Conservation (phyloP, 2,888 invertebrate species). For the Argyresthia goedartella region DNA sequence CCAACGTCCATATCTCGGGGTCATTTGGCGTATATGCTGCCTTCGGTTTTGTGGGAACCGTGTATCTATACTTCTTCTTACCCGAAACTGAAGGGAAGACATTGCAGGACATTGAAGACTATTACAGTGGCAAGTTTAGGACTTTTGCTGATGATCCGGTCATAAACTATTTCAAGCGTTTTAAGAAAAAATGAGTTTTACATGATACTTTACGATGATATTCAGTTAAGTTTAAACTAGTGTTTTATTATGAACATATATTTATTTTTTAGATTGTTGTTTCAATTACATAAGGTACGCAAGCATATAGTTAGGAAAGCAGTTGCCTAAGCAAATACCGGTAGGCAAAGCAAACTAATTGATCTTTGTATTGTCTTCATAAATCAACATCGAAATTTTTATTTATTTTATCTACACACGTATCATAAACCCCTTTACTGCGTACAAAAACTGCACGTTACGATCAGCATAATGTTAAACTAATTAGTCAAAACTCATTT, state of each 20-base stretch:
- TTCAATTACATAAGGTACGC: not conserved
- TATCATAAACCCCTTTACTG: no score
- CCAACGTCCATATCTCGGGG: slow-evolving; percentile 49
- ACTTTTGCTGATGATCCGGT: slow-evolving; percentile 55
- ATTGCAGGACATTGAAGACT: slow-evolving; percentile 61
- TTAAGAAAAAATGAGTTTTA: slow-evolving; percentile 23
- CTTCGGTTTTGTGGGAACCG: slow-evolving; percentile 51
- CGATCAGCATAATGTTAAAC: no score
- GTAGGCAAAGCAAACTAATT: no score
- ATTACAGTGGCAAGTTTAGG: slow-evolving; percentile 41
- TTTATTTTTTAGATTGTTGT: not conserved
- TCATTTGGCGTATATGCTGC: slow-evolving; percentile 59
- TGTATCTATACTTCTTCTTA: slow-evolving; percentile 62
- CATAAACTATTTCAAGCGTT: slow-evolving; percentile 27
- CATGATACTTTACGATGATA: slow-evolving; percentile 21
- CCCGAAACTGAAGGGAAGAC: slow-evolving; percentile 70
- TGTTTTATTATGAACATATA: no score
- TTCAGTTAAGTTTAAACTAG: no score
- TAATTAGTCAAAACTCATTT: no score
- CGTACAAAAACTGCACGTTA: no score
- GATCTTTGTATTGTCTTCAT: no score
- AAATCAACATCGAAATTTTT: no score
- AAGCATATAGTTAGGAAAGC: no score
- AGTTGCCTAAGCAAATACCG: no score
- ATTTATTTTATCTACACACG: no score